Percentiles rank a stretch among this genome's conserved stretches.
phyloP scores from a whole-genome alignment of 2,888 invertebrate genomes.

The Aphidius colemani region DNA sequence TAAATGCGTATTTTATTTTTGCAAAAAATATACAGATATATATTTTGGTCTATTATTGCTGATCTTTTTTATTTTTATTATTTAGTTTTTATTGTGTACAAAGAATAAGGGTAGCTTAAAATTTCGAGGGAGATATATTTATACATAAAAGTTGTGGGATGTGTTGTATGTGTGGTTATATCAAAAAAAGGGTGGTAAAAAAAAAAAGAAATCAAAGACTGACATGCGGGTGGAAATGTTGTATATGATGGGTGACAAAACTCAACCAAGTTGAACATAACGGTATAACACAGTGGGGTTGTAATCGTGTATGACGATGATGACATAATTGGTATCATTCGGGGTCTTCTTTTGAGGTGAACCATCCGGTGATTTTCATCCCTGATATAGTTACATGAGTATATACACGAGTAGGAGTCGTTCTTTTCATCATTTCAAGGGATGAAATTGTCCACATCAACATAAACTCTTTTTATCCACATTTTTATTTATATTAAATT shows the following conservation, averaged over 20 bases:
- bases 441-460: neutral
- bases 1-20: neutral
- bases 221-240: slow-evolving; percentile 48
- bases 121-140: neutral
- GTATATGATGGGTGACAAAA: slow-evolving; percentile 35
- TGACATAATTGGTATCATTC: slow-evolving; percentile 57
- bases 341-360: slow-evolving; percentile 51
- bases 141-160: slow-evolving; percentile 9
- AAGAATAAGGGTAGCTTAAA: neutral
- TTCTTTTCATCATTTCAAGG: neutral
- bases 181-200: slow-evolving; percentile 36
- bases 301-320: slow-evolving; percentile 39
- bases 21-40: neutral
- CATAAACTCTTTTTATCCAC: slow-evolving; percentile 10
- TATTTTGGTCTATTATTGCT: neutral
- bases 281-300: slow-evolving; percentile 23
- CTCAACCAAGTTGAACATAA: slow-evolving; percentile 29
- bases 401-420: slow-evolving; percentile 5
- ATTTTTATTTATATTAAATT: slow-evolving; percentile 2
- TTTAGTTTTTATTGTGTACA: neutral
- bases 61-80: slow-evolving; percentile 3
- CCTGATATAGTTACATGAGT: neutral
- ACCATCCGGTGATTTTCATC: slow-evolving; percentile 38
- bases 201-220: slow-evolving; percentile 33
- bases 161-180: slow-evolving; percentile 4